Percentiles rank a stretch among this genome's conserved stretches.
These are phyloP conservation scores for Cryptoblepharus egeriae DNA, from an alignment of 2,797 vertebrate genomes.

Conservation along the genomic window DNA sequence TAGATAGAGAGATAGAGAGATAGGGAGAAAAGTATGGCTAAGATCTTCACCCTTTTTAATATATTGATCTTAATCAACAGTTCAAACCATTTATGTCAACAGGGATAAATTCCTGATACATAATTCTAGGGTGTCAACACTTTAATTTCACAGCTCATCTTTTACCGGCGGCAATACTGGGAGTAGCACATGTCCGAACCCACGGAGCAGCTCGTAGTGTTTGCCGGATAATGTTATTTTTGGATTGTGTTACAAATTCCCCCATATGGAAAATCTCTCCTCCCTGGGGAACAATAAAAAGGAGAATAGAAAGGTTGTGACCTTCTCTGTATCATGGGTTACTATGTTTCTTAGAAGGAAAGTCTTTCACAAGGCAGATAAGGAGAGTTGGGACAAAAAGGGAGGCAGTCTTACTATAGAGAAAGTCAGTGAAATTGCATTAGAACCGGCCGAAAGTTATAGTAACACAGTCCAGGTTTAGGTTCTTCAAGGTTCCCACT, in stretches of 20 bases:
- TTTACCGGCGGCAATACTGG: conserved; percentile 24
- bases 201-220: background rate
- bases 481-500: background rate
- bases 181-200: conserved; percentile 22
- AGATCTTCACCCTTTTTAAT: background rate
- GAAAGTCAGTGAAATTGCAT: background rate
- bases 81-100: background rate
- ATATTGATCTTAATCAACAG: background rate
- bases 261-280: conserved; percentile 56
- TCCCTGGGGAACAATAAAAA: conserved; percentile 47
- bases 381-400: conserved; percentile 14
- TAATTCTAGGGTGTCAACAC: background rate
- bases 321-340: conserved; percentile 62
- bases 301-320: conserved; percentile 66
- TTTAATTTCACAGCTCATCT: conserved; percentile 20
- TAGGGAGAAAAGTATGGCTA: too few species aligned
- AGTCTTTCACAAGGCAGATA: conserved; percentile 46
- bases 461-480: rapidly evolving
- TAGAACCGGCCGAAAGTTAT: background rate
- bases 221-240: conserved; percentile 63
- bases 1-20: too few species aligned
- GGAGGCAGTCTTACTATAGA: conserved; percentile 23
- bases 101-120: background rate
- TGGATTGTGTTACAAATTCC: conserved; percentile 72
- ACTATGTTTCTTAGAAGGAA: conserved; percentile 54